Evolutionary conservation across 23 tunicate genomes (phyloP), one percentile per base, ranked within the genome.

Genomic region (Halocynthia aurantium): DNA sequence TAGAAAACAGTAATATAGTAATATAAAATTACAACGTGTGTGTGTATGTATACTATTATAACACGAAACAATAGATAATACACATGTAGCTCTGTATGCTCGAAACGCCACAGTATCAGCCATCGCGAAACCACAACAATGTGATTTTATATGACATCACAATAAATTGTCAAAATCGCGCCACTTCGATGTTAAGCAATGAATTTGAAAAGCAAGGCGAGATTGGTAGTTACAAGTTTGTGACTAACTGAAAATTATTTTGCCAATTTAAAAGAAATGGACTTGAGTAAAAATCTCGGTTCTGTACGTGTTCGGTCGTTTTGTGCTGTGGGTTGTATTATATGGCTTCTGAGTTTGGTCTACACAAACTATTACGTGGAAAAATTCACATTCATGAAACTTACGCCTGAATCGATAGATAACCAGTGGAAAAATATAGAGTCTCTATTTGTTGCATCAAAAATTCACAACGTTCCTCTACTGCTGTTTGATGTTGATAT

Each of bases 401-500:
- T 89, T 0, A 50, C 85, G 21, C 50, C 81, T 72, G 52, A 76
- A 31, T 69, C 78, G 54, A 62, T 84, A 51, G 60, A 61, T 7
- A 69, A 77, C 22, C 96, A 89, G 62, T 74, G 71, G 78, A 64
- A 74, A 12, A 74, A 74, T n/a, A 53, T 74, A 8, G 78, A 74
- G 63, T 12, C 78, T 53, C 6, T 74, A 12, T 64, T 74, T 10
- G 78, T 74, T 20, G 78, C 78, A 44, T 74, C 78, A 5, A 52
- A 64, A 54, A 53, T 21, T 52, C 78, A 74, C 40, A 70, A 70
- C 55, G 81, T 89, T 66, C 81, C 96, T 6, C 10, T 89, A 22
- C 69, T 89, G 10, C 67, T 89, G 52, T 89, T 89, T 75, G 96
- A 89, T 58, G 69, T 84, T 22, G 88, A 89, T 11, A 89, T 89